Conservation (phyloP, 1,140 invertebrate species). For the Penaeus chinensis region DNA sequence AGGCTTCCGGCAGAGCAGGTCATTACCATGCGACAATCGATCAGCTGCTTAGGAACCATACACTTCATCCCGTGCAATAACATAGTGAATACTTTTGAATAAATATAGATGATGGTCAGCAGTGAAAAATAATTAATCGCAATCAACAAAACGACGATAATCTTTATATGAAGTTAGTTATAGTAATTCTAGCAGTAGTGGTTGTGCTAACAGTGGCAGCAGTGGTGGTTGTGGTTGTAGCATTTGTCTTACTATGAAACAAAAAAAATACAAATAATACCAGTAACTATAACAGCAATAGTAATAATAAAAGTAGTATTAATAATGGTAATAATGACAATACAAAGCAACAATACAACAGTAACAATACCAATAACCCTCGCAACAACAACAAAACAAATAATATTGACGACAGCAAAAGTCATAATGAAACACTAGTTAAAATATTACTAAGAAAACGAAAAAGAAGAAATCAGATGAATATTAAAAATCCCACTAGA, state of each 20-base stretch:
- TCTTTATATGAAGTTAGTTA: background rate
- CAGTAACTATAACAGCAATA: background rate
- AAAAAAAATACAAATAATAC: background rate
- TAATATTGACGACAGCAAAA: background rate
- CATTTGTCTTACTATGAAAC: too few species aligned
- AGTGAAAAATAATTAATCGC: too few species aligned
- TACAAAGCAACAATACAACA: background rate
- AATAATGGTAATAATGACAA: background rate
- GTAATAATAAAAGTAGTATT: background rate
- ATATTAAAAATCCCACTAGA: background rate
- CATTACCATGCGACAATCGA: too few species aligned
- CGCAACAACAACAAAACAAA: background rate
- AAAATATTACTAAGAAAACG: background rate
- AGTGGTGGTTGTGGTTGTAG: too few species aligned
- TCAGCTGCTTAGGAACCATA: too few species aligned
- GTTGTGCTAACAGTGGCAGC: background rate
- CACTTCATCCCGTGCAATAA: too few species aligned
- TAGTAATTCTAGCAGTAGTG: background rate
- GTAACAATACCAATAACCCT: background rate
- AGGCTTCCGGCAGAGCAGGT: too few species aligned
- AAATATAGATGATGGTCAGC: too few species aligned
- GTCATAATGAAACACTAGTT: background rate
- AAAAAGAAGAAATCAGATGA: background rate
- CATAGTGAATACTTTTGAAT: too few species aligned
- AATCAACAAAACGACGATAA: too few species aligned